Percentiles rank a stretch among this genome's conserved stretches.
Conservation (phyloP, 2,113 vertebrate species). For the Enhydra lutris region DNA sequence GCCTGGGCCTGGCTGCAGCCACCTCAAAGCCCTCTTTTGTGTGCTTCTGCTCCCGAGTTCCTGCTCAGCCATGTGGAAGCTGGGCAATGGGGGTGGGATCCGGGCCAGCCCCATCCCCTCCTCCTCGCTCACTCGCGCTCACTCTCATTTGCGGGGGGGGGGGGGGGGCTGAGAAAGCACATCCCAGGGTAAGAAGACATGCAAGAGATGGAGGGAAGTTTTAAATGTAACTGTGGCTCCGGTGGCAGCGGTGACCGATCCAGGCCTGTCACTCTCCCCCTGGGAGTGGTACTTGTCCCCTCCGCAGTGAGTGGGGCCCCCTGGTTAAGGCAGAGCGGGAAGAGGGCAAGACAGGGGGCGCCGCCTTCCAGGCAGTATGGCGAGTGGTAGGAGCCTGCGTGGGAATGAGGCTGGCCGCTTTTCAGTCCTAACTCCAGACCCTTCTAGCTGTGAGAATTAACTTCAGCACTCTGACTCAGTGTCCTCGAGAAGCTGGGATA, state of each 20-base stretch:
- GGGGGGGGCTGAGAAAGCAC: background rate
- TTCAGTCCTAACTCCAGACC: background rate
- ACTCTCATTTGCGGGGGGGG: background rate
- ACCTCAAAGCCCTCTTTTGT: conserved; percentile 83
- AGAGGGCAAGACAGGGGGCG: background rate
- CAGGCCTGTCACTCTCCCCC: background rate
- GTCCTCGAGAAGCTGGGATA: background rate
- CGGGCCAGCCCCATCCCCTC: background rate
- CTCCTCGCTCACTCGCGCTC: accelerated
- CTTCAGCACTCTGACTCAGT: background rate
- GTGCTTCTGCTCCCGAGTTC: background rate
- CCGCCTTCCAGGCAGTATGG: background rate
- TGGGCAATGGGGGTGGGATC: conserved; percentile 30
- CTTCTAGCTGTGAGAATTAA: background rate
- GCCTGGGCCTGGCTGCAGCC: conserved; percentile 59
- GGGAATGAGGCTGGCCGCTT: background rate
- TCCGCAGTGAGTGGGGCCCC: background rate
- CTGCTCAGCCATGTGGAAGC: conserved; percentile 71
- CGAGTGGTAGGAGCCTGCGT: background rate
- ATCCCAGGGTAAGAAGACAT: background rate
- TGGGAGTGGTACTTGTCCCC: background rate
- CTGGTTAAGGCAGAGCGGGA: background rate
- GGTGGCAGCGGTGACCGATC: background rate
- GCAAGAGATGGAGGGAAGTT: background rate
- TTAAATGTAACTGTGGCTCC: background rate